A percentile compares a stretch with the other conserved stretches of the same genome.
Evolutionary conservation across 2,888 invertebrate species (phyloP).

Genomic region (Cacoxenus indagator): DNA sequence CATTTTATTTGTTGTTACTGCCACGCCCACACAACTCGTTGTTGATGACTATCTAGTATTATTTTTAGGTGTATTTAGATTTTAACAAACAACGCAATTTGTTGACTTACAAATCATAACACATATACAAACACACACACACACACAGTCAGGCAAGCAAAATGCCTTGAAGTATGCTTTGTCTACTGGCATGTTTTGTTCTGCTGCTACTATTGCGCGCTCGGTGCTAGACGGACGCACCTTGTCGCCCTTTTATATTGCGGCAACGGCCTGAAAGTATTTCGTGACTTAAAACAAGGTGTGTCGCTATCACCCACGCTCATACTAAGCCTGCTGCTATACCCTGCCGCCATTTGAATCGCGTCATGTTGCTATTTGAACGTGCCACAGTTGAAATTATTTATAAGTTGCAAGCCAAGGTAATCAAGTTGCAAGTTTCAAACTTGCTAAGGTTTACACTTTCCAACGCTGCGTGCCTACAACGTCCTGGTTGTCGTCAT

Average conservation of each 20-base stretch:
- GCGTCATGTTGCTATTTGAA: too few relatives aligned
- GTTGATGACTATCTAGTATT: background rate
- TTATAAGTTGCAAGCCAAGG: conserved; percentile 39
- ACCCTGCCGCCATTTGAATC: too few relatives aligned
- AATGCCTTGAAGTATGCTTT: conserved; percentile 40
- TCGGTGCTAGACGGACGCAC: background rate
- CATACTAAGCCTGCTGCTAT: too few relatives aligned
- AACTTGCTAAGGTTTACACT: conserved; percentile 54
- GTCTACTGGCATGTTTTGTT: conserved; percentile 21
- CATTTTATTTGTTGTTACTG: too few relatives aligned
- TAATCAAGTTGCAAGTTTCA: conserved; percentile 63
- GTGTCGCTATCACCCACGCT: background rate
- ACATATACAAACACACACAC: conserved; percentile 17
- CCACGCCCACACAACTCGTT: background rate
- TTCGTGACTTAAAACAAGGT: conserved; percentile 55
- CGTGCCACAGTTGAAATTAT: conserved; percentile 20
- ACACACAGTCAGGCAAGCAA: conserved; percentile 10
- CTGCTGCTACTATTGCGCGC: background rate
- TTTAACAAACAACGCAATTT: background rate
- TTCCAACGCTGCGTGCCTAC: background rate
- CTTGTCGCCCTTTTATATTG: conserved; percentile 24
- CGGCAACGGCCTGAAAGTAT: conserved; percentile 44
- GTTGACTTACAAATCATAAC: conserved; percentile 16
- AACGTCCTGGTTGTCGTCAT: background rate
- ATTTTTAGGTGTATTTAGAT: conserved; percentile 10